Evolutionary conservation across 2,113 vertebrate genomes (phyloP), one percentile per base, ranked within the genome.

Genomic region (Anas platyrhynchos): DNA sequence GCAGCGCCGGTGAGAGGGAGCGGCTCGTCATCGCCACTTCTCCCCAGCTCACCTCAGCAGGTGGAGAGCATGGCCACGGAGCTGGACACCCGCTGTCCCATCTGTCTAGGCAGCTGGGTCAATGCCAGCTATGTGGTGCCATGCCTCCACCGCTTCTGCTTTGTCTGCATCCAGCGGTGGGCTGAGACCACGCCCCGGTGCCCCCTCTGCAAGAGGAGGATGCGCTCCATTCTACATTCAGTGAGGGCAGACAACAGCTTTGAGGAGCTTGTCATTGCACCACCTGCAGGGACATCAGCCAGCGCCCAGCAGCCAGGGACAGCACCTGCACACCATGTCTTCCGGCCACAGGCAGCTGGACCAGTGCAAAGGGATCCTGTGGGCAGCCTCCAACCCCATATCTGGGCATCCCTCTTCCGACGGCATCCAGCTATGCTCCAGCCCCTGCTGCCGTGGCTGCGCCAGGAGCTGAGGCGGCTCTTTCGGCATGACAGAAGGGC

Each of bases 241-340:
- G 41, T 32, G 15, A 1, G 2, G 17, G 56, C 13, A 16, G 44
- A 44, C 6, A 3, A 56, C 5, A 2, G 44, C 26, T 75, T 38
- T 4, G 5, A 66, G 17, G 58, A 93, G 52, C n/a, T 46, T 1
- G 7, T 76, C 8, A 56, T 25, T 25, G 3, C 20, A 41, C 56
- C 56, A 1, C 16, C 83, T 61, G 78, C 5, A 2, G 32, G 56
- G 55, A 17, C 38, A 11, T 38, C 73, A 52, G 7, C 80, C 9
- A 5, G 21, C 3, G 1, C 23, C 34, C 16, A 34, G 14, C 52
- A 0, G 25, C 21, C 22, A 50, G 50, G n/a, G 48, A 50, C 43
- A 75, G 23, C 38, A 15, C 26, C 18, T 11, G 50, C 22, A 50
- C 3, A 7, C 73, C 27, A 22, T 56, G 14, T 13, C 81, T 1